Evolutionary conservation across 1,140 invertebrate species (phyloP), one percentile per base, ranked within the genome.

Genomic region (Drosophila repletoides): DNA sequence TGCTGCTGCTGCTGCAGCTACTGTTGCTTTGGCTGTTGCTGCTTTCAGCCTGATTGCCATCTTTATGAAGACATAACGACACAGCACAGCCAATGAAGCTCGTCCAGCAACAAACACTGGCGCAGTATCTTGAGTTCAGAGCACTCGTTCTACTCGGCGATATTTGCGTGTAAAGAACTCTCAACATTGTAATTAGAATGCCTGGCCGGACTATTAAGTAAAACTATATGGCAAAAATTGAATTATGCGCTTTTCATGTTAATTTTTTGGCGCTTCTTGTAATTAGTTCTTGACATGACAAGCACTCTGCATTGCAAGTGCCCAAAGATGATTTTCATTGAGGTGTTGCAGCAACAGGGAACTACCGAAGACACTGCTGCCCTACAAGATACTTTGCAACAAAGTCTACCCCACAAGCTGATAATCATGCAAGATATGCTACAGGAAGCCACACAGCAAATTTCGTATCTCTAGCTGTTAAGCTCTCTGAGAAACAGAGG

Each of bases 11-110:
- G n/a, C n/a, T n/a, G n/a, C n/a, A n/a, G n/a, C n/a, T n/a, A n/a
- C n/a, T n/a, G 45, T 12, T 26, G n/a, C 40, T 14, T n/a, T 21
- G 15, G 26, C 41, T 55, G 61, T n/a, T n/a, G n/a, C 63, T 29
- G 46, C 53, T 75, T 68, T 72, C 59, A 60, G 59, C 31, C 60
- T 33, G 72, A 87, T 87, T 83, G 80, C 70, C 65, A 83, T 73
- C 75, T 88, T 88, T 88, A 88, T 88, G 84, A 88, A 88, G 84
- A 88, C 84, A 88, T 88, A 84, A 80, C 79, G 74, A 68, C 59
- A 21, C 43, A n/a, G 10, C 26, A 21, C 41, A 51, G 48, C 64
- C 46, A 51, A 43, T 64, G 60, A 60, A 51, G 58, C 45, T 41
- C 31, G 22, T 48, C 55, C 55, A 46, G n/a, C n/a, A n/a, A n/a